phyloP scores from a whole-genome alignment of 2,113 vertebrate species.

The Solea senegalensis region DNA sequence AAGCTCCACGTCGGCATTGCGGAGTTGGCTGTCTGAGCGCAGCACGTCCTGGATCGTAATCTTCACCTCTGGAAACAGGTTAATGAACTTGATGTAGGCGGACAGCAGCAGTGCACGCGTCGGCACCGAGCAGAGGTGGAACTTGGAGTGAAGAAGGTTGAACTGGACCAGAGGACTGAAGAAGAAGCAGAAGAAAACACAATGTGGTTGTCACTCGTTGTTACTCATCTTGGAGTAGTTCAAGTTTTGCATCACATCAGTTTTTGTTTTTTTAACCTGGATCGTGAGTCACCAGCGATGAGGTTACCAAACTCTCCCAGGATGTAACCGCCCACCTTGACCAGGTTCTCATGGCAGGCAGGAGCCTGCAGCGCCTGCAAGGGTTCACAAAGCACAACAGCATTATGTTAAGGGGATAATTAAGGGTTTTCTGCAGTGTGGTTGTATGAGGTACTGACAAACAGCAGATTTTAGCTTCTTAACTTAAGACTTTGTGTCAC shows the following conservation, averaged over 20 bases:
- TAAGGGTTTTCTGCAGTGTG: background rate
- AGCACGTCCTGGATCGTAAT: slow-evolving; percentile 90
- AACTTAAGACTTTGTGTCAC: no score
- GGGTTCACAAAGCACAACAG: background rate
- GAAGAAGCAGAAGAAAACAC: background rate
- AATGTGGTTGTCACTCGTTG: background rate
- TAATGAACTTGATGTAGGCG: slow-evolving; percentile 93
- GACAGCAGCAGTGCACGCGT: slow-evolving; percentile 88
- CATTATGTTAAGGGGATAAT: background rate
- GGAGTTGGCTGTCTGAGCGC: slow-evolving; percentile 89
- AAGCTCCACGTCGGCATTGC: slow-evolving; percentile 90
- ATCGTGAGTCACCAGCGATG: slow-evolving; percentile 90
- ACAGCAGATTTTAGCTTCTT: no score
- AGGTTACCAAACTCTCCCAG: slow-evolving; percentile 92
- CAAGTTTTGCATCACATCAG: no score
- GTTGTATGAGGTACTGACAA: background rate
- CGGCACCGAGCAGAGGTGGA: slow-evolving; percentile 90
- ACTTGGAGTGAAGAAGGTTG: slow-evolving; percentile 90
- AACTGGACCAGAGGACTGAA: slow-evolving; percentile 89
- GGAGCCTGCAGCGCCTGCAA: slow-evolving; percentile 88
- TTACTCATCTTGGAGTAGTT: no score
- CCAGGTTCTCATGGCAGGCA: slow-evolving; percentile 92
- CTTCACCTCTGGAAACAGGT: slow-evolving; percentile 92
- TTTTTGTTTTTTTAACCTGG: slow-evolving; percentile 79
- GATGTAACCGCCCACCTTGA: slow-evolving; percentile 92